phyloP scores from a whole-genome alignment of 2,113 vertebrate species.

The Tor tambroides region DNA sequence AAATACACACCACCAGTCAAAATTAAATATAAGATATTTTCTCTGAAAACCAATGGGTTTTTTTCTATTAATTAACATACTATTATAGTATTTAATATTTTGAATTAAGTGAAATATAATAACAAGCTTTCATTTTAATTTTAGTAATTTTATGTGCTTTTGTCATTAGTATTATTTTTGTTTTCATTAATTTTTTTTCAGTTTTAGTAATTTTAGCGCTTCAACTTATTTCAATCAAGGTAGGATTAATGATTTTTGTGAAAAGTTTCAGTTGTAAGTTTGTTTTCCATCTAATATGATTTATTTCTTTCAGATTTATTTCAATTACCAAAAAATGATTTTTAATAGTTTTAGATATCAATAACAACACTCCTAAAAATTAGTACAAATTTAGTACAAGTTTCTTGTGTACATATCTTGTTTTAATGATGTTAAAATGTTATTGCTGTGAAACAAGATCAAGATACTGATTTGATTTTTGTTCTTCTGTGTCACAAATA shows the following conservation, averaged over 20 bases:
- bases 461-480: not conserved
- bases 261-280: no score
- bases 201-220: not conserved
- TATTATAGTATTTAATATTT: not conserved
- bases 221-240: not conserved
- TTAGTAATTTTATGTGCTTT: not conserved
- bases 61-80: not conserved
- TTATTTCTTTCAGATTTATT: not conserved
- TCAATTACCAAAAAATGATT: not conserved
- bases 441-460: not conserved
- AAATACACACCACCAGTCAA: not conserved
- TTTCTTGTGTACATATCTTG: not conserved
- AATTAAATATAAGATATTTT: not conserved
- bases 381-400: not conserved
- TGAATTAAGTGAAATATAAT: not conserved
- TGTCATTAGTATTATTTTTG: not conserved
- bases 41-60: not conserved
- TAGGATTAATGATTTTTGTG: no score
- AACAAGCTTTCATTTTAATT: not conserved
- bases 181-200: not conserved
- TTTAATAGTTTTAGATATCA: not conserved
- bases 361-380: not conserved
- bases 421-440: no score
- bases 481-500: not conserved
- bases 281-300: not conserved